Conservation (phyloP, 1,140 invertebrate genomes). For the Venturia canescens region DNA sequence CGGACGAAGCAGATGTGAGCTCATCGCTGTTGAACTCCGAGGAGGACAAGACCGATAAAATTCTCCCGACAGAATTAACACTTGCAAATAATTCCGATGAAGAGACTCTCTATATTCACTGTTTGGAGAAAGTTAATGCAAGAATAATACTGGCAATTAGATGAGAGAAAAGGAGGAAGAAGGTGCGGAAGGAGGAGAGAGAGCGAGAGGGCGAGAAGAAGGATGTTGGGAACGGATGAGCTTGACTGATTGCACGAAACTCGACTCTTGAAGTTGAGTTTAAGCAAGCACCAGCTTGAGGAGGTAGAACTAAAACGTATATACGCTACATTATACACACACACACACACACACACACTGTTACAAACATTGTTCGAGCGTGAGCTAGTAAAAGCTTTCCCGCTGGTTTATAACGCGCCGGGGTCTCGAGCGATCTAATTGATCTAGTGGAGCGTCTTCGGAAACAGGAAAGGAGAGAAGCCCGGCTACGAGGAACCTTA, state of each 20-base stretch:
- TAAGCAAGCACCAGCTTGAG: constrained; percentile 29
- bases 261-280: constrained; percentile 28
- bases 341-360: too few species aligned
- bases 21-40: not conserved
- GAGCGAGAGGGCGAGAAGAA: not conserved
- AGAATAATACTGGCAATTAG: constrained; percentile 42
- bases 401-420: constrained; percentile 1
- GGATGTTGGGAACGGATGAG: not conserved
- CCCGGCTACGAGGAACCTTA: not conserved
- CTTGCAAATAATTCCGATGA: not conserved
- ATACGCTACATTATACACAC: too few species aligned
- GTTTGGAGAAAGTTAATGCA: constrained; percentile 34
- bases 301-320: not conserved
- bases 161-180: constrained; percentile 14
- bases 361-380: too few species aligned
- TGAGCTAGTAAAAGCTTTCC: constrained; percentile 17
- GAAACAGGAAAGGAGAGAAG: not conserved
- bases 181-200: not conserved
- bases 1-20: not conserved
- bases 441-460: constrained; percentile 15
- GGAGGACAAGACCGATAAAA: not conserved
- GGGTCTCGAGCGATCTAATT: constrained; percentile 24
- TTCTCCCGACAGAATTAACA: not conserved
- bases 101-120: not conserved
- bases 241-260: constrained; percentile 36